These are phyloP conservation scores for Cyprinella venusta DNA, from an alignment of 2,797 vertebrate species.

Conservation along the genomic window DNA sequence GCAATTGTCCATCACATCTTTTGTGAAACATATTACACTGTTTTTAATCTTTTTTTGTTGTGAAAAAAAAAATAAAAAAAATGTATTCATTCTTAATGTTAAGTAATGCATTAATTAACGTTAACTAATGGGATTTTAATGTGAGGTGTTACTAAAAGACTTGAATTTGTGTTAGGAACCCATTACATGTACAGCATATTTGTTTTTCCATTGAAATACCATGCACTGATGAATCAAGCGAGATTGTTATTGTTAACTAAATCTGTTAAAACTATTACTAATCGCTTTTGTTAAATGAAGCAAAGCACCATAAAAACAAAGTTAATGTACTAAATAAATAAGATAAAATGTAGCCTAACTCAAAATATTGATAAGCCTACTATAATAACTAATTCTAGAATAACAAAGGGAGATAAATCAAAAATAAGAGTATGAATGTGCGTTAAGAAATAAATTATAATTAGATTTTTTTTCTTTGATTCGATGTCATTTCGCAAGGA, in stretches of 20 bases:
- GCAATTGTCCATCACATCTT: too few species aligned
- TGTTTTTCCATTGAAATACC: neutral
- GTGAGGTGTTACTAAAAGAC: neutral
- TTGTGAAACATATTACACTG: too few species aligned
- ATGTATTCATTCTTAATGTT: neutral
- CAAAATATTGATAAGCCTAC: too few species aligned
- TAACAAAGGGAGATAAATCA: neutral
- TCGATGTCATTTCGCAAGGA: neutral
- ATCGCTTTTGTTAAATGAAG: neutral
- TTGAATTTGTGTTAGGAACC: too few species aligned
- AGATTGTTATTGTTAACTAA: neutral
- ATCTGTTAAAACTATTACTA: neutral
- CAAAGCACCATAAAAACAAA: neutral
- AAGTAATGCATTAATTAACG: too few species aligned
- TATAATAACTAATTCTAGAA: neutral
- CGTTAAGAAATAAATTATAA: too few species aligned
- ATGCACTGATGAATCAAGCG: neutral
- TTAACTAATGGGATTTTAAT: neutral
- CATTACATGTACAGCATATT: too few species aligned
- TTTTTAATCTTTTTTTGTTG: too few species aligned
- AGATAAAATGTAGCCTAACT: too few species aligned
- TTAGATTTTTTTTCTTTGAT: too few species aligned
- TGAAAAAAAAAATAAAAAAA: too few species aligned
- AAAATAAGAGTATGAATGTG: neutral
- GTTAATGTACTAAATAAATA: neutral